Evolutionary conservation across 2,888 invertebrate genomes (phyloP), one percentile per base, ranked within the genome.

Genomic region (Rhagium mordax): DNA sequence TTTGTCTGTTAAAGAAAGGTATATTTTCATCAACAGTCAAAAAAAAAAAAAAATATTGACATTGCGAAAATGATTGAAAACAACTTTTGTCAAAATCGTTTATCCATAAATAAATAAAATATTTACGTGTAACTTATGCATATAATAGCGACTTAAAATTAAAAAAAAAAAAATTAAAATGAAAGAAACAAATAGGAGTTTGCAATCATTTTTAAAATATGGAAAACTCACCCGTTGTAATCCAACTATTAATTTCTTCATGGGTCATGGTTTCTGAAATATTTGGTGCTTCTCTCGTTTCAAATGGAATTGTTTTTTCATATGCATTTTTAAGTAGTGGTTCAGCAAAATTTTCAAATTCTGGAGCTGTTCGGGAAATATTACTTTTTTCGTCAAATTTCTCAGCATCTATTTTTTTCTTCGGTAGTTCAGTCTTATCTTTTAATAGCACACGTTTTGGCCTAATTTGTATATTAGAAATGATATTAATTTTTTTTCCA

Each of bases 381-480:
- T 18, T 2, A 16, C 49, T 18, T 20, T 51, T 51, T 10, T 3
- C 3, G 1, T 18, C 5, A 20, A 20, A 10, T 51, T 20, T 51
- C 3, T 6, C 51, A 18, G 3, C 3, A 7, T 20, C 13, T 18
- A 8, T 47, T 15, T 29, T 61, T 5, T 47, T 61, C 18, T 33
- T 18, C 47, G 20, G 21, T 21, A n/a, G 0, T 47, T 47, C 27
- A 15, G 49, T 10, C n/a, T 48, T 49, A 15, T 29, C 51, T 5
- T 51, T 33, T 13, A 53, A 24, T 41, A 15, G 8, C 15, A 27
- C 13, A 13, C 33, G 20, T 65, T 33, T 33, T 13, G 72, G 68
- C 33, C 27, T 57, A 16, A 72, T 72, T 20, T 20, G 62, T 59
- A 72, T 72, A 64, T 72, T 18, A 5, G 72, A 72, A 18, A 72